A percentile compares a stretch with the other conserved stretches of the same genome.
These are phyloP conservation scores for Stenoptilia bipunctidactyla DNA, from an alignment of 2,888 invertebrate species.

Conservation along the genomic window DNA sequence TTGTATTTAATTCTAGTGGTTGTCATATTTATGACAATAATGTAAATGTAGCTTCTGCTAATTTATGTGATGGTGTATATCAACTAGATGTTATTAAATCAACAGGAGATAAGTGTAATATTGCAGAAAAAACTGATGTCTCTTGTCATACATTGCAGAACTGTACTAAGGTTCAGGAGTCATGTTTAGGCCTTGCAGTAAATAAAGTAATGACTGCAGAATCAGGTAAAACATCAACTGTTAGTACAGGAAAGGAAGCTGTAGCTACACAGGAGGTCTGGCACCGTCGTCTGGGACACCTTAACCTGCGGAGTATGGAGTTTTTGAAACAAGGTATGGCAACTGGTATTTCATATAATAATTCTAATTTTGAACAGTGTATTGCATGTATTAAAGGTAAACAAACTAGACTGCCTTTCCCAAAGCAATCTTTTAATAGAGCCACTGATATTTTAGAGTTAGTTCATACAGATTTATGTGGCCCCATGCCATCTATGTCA, in stretches of 20 bases:
- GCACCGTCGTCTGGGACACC: constrained; percentile 2
- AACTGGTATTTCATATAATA: background rate
- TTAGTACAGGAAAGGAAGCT: background rate
- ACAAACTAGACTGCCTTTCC: constrained; percentile 8
- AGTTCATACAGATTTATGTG: constrained; percentile 8
- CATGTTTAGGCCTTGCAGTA: no score
- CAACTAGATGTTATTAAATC: background rate
- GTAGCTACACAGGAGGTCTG: background rate
- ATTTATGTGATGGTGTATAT: background rate
- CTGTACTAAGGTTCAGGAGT: no score
- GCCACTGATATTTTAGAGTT: constrained; percentile 7
- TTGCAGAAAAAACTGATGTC: background rate
- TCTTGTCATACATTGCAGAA: background rate
- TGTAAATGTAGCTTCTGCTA: background rate
- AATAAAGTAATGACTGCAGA: background rate
- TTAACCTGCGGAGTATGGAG: constrained; percentile 1
- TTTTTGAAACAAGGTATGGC: constrained; percentile 4
- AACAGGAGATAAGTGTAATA: background rate
- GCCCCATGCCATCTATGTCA: background rate
- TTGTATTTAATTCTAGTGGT: no score
- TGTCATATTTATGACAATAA: background rate
- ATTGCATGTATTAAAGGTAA: constrained; percentile 6
- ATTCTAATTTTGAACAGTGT: constrained; percentile 4
- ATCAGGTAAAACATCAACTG: background rate
- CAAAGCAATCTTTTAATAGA: constrained; percentile 8